Conservation (phyloP, 2,888 invertebrate species). For the Dysmachus trigonus region DNA sequence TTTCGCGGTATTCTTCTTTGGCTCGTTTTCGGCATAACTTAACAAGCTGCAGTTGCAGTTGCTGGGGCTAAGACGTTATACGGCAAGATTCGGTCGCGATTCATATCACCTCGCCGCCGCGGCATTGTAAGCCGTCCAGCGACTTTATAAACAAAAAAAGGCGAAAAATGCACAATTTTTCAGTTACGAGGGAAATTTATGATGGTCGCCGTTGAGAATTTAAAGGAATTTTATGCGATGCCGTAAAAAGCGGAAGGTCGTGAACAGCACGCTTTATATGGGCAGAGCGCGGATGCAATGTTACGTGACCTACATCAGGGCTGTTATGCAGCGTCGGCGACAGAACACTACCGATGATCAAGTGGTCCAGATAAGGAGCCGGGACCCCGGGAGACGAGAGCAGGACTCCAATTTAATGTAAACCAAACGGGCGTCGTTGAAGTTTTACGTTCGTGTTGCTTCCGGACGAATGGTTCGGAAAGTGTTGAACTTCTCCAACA, state of each 20-base stretch:
- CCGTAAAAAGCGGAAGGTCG: slow-evolving; percentile 18
- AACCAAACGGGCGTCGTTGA: background rate
- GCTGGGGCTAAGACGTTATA: background rate
- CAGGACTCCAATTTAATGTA: background rate
- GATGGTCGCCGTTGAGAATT: background rate
- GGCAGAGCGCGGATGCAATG: background rate
- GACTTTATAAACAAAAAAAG: background rate
- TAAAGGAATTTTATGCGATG: slow-evolving; percentile 24
- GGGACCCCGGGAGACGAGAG: background rate
- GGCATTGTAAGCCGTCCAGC: background rate
- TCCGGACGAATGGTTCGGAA: background rate
- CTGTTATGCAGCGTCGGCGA: background rate
- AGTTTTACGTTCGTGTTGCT: background rate
- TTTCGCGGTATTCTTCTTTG: background rate
- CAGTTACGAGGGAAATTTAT: slow-evolving; percentile 16
- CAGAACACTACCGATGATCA: background rate
- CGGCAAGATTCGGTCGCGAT: too few species aligned
- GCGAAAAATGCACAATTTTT: slow-evolving; percentile 6
- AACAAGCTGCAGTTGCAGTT: background rate
- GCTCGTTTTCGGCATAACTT: background rate
- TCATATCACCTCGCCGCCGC: background rate
- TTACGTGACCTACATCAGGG: slow-evolving; percentile 13
- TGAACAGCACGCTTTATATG: background rate
- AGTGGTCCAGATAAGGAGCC: slow-evolving; percentile 4
- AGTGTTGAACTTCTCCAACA: background rate